Percentiles rank a stretch among this genome's conserved stretches.
These are phyloP conservation scores for Listronotus bonariensis DNA, from an alignment of 1,140 invertebrate species.

Conservation along the genomic window DNA sequence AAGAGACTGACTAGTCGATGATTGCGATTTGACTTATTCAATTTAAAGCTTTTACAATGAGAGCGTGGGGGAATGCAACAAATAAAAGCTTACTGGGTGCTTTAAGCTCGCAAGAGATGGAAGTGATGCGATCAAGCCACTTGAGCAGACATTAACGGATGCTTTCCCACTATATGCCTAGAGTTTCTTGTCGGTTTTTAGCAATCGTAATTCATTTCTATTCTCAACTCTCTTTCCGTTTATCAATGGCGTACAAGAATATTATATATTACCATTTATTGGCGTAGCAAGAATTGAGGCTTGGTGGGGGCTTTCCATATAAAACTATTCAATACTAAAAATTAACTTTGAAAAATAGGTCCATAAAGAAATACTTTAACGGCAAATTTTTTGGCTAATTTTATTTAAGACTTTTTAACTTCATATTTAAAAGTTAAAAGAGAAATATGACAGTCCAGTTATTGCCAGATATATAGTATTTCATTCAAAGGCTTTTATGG, in stretches of 20 bases:
- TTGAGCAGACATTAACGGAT: conserved; percentile 37
- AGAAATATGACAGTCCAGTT: too few species aligned
- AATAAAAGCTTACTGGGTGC: conserved; percentile 29
- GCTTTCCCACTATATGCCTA: conserved; percentile 27
- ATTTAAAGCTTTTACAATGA: conserved; percentile 29
- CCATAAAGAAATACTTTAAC: too few species aligned
- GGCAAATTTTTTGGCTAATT: too few species aligned
- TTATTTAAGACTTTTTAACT: too few species aligned
- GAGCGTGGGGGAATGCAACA: conserved; percentile 21
- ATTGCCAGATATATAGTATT: too few species aligned
- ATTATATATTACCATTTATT: neutral
- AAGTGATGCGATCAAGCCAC: conserved; percentile 37
- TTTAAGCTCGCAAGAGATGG: conserved; percentile 34
- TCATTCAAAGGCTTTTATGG: too few species aligned
- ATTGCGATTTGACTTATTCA: conserved; percentile 22
- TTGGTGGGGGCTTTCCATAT: too few species aligned
- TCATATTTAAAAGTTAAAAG: too few species aligned
- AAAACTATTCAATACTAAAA: too few species aligned
- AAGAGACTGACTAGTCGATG: conserved; percentile 1
- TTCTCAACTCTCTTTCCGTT: conserved; percentile 16
- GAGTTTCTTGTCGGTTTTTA: conserved; percentile 35
- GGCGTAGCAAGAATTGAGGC: too few species aligned
- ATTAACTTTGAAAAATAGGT: too few species aligned
- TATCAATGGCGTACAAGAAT: conserved; percentile 8
- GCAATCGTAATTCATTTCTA: conserved; percentile 22